phyloP scores from a whole-genome alignment of 2,797 vertebrate species.

The Brotula barbata region DNA sequence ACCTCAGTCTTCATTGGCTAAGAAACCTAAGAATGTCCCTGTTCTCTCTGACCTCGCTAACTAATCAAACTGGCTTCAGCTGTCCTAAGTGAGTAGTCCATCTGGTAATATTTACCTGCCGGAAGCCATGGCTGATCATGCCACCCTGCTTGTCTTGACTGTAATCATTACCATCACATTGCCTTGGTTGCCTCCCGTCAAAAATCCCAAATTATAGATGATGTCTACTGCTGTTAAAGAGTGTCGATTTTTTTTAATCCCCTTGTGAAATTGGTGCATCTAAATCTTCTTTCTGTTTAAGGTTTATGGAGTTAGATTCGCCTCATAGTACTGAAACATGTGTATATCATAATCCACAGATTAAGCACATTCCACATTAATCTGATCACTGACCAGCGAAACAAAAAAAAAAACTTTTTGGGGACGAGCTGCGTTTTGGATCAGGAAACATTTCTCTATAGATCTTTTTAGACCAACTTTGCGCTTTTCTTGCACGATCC shows the following conservation, averaged over 20 bases:
- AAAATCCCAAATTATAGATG: constrained; percentile 3
- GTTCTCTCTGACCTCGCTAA: constrained; percentile 21
- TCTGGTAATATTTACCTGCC: constrained; percentile 16
- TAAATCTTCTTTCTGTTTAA: not conserved
- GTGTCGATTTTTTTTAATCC: constrained; percentile 12
- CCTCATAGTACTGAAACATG: too few species aligned
- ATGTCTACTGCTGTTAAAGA: constrained; percentile 3
- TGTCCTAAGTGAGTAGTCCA: constrained; percentile 20
- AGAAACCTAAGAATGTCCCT: not conserved
- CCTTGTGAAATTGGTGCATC: constrained; percentile 2
- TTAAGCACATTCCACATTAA: too few species aligned
- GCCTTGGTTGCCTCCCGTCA: constrained; percentile 33
- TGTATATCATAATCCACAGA: too few species aligned
- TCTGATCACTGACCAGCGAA: too few species aligned
- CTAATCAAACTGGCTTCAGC: constrained; percentile 45
- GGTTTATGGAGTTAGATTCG: too few species aligned
- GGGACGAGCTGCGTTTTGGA: too few species aligned
- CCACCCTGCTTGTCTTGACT: constrained; percentile 48
- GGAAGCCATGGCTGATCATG: constrained; percentile 38
- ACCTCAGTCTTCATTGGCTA: too few species aligned
- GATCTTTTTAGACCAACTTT: too few species aligned
- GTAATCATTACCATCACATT: constrained; percentile 10
- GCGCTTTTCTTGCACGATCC: too few species aligned
- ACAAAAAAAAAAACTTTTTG: too few species aligned
- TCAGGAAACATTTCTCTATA: too few species aligned